Conservation (phyloP, 2,113 vertebrate species). For the Rhabdornis inornatus region DNA sequence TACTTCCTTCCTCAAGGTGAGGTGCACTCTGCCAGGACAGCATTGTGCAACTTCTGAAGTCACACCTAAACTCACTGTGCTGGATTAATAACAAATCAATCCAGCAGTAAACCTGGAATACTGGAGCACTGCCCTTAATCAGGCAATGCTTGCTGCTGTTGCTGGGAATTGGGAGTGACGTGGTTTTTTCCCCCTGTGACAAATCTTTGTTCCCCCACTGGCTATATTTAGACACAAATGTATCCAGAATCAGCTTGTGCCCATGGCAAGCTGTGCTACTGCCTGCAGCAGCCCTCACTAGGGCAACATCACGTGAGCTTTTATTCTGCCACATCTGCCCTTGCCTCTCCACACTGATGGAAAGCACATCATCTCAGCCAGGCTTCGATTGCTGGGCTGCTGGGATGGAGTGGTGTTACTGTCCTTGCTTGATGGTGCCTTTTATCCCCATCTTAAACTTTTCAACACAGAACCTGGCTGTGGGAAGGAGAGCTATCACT, state of each 20-base stretch:
- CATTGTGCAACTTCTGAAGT: neutral
- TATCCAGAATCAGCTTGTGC: neutral
- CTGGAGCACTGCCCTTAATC: neutral
- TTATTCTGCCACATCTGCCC: neutral
- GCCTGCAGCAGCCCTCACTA: neutral
- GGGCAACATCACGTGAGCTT: neutral
- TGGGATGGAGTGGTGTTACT: neutral
- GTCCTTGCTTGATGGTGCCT: neutral
- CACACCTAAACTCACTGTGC: neutral
- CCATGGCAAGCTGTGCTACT: neutral
- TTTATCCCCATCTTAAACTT: neutral
- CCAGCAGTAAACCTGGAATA: neutral
- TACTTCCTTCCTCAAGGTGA: neutral
- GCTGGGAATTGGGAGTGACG: neutral
- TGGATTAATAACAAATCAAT: neutral
- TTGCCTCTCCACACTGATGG: neutral
- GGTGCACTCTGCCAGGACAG: neutral
- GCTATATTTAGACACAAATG: neutral
- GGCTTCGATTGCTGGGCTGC: neutral
- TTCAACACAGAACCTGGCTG: neutral
- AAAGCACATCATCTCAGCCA: fast-evolving
- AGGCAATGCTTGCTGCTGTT: neutral
- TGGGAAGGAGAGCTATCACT: neutral
- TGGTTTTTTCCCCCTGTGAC: neutral
- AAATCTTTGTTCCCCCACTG: neutral